Evolutionary conservation across 2,113 vertebrate species (phyloP).

Genomic region (Podarcis muralis): DNA sequence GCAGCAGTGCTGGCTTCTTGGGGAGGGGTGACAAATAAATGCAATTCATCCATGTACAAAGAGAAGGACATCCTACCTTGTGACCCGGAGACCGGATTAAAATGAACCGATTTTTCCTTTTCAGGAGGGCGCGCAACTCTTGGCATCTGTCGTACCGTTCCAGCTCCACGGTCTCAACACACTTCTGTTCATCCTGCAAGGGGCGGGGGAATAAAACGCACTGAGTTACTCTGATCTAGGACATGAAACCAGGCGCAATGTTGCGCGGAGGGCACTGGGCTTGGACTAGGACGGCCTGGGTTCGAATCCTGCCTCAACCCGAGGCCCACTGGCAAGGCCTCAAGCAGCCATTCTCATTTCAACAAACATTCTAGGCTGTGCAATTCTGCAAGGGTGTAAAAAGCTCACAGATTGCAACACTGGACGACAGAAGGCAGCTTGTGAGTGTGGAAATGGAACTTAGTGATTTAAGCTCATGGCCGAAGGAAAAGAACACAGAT

Average conservation of each 20-base stretch:
- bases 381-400: neutral
- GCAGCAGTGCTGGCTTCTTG: neutral
- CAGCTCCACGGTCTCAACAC: conserved; percentile 89
- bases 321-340: neutral
- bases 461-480: neutral
- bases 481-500: neutral
- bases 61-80: conserved; percentile 83
- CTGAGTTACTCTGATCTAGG: neutral
- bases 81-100: conserved; percentile 84
- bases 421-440: no score
- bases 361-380: neutral
- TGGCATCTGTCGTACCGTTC: conserved; percentile 92
- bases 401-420: neutral
- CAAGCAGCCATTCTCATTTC: neutral
- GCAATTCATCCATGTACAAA: conserved; percentile 26
- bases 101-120: conserved; percentile 88
- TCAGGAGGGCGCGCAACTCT: conserved; percentile 87
- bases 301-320: neutral
- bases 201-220: conserved; percentile 15
- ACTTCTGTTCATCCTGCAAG: conserved; percentile 87
- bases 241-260: neutral
- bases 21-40: conserved; percentile 17
- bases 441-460: neutral
- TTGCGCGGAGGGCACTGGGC: no score
- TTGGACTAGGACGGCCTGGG: neutral